phyloP scores from a whole-genome alignment of 2,797 vertebrate species.

The Scomberomorus guttatus region DNA sequence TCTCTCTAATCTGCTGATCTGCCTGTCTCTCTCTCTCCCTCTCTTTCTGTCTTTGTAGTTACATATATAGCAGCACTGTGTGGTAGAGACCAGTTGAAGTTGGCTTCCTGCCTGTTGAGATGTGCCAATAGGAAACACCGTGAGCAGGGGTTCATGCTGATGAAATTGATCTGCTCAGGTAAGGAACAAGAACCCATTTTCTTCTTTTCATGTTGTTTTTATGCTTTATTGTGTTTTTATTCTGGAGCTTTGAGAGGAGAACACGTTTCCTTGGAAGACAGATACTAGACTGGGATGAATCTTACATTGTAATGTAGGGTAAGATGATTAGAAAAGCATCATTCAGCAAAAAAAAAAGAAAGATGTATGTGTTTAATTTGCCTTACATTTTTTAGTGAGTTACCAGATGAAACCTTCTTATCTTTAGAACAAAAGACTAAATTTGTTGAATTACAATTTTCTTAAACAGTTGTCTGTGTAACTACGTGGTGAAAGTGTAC shows the following conservation, averaged over 20 bases:
- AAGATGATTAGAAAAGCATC: not conserved
- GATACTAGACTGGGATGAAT: not conserved
- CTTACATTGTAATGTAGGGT: no score
- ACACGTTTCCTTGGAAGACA: not conserved
- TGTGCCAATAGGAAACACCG: slow-evolving; percentile 86
- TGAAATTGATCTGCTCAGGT: slow-evolving; percentile 93
- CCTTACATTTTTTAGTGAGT: not conserved
- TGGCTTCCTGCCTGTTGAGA: slow-evolving; percentile 85
- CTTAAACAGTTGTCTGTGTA: not conserved
- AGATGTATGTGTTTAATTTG: no score
- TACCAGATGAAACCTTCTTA: not conserved
- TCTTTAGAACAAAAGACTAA: not conserved
- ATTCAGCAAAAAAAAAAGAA: no score
- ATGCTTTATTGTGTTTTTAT: not conserved
- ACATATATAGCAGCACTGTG: slow-evolving; percentile 51
- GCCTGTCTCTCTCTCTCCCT: slow-evolving; percentile 1
- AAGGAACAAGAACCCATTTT: slow-evolving; percentile 67
- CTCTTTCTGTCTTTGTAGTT: slow-evolving; percentile 21
- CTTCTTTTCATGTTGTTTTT: not conserved
- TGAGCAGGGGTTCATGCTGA: slow-evolving; percentile 90
- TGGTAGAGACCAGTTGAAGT: slow-evolving; percentile 75
- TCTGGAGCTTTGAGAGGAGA: not conserved
- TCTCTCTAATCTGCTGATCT: slow-evolving; percentile 32
- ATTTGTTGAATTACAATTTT: not conserved
- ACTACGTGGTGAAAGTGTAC: not conserved